phyloP scores from a whole-genome alignment of 2,888 invertebrate species.

The Sinotaia quadrata region DNA sequence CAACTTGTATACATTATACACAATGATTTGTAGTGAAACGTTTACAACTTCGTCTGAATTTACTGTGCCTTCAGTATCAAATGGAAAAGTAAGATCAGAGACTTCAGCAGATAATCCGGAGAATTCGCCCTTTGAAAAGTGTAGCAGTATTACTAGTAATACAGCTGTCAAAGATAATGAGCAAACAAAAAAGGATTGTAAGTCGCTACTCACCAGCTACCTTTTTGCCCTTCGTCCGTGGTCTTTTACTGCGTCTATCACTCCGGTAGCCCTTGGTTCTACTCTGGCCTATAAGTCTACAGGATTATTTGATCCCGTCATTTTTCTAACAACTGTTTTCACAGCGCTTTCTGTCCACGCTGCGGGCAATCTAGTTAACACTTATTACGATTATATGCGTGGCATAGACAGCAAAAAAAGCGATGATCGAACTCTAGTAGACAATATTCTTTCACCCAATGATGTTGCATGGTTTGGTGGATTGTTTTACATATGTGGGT shows the following conservation, averaged over 20 bases:
- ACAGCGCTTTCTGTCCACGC: conserved; percentile 94
- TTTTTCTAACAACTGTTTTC: conserved; percentile 84
- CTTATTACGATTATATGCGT: conserved; percentile 94
- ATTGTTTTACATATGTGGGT: conserved; percentile 88
- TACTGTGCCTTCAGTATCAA: too few relatives aligned
- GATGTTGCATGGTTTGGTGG: conserved; percentile 91
- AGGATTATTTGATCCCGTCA: conserved; percentile 80
- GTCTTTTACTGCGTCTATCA: conserved; percentile 92
- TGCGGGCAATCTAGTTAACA: conserved; percentile 96
- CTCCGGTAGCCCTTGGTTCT: conserved; percentile 91
- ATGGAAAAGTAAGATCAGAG: too few relatives aligned
- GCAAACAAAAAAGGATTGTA: neutral
- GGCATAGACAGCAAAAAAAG: conserved; percentile 90
- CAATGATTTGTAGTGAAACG: too few relatives aligned
- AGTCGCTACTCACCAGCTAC: conserved; percentile 39
- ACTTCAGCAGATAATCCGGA: too few relatives aligned
- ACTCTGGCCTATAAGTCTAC: conserved; percentile 86
- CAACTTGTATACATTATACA: too few relatives aligned
- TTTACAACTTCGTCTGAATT: too few relatives aligned
- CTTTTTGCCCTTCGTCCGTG: conserved; percentile 88
- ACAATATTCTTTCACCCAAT: conserved; percentile 87
- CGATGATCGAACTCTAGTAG: conserved; percentile 95
- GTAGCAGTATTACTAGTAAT: too few relatives aligned
- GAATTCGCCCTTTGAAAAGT: too few relatives aligned
- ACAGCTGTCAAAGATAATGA: neutral